Evolutionary conservation across 1,140 invertebrate species (phyloP).

Genomic region (Tribolium castaneum): DNA sequence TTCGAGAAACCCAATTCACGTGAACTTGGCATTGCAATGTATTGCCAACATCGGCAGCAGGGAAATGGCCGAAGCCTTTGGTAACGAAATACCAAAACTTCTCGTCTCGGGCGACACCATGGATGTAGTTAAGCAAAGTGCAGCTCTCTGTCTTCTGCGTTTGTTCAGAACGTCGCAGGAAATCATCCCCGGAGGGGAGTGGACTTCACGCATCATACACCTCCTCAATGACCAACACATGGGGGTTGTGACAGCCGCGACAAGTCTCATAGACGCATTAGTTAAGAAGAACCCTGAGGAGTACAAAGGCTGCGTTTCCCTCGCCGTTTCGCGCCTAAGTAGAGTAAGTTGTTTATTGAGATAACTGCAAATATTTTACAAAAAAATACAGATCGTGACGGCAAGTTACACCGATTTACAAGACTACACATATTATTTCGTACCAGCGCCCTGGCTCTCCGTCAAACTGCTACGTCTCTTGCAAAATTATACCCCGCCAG

Average conservation of each 20-base stretch:
- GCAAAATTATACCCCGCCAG: constrained; percentile 98
- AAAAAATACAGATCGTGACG: constrained; percentile 86
- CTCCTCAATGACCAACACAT: constrained; percentile 99
- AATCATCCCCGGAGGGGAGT: constrained; percentile 97
- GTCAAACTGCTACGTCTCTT: constrained; percentile 96
- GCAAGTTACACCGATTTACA: constrained; percentile 98
- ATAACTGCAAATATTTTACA: constrained; percentile 52
- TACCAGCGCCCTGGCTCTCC: constrained; percentile 99
- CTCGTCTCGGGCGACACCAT: constrained; percentile 99
- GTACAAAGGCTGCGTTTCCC: constrained; percentile 98
- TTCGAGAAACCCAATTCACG: constrained; percentile 97
- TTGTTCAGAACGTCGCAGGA: constrained; percentile 93
- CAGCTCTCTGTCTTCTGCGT: constrained; percentile 94
- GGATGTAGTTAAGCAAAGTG: constrained; percentile 99
- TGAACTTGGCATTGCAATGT: constrained; percentile 99
- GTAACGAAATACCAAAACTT: constrained; percentile 97
- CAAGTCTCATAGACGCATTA: constrained; percentile 96
- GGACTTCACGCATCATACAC: constrained; percentile 99
- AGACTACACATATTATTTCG: constrained; percentile 99
- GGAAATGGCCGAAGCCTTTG: constrained; percentile 99
- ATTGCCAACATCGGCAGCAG: constrained; percentile 99
- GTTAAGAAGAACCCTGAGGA: constrained; percentile 99
- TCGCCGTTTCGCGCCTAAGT: constrained; percentile 96
- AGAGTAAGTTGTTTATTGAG: constrained; percentile 71
- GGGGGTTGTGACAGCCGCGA: constrained; percentile 98